These are phyloP conservation scores for Brachyopa scutellaris DNA, from an alignment of 2,888 invertebrate species.

Conservation along the genomic window DNA sequence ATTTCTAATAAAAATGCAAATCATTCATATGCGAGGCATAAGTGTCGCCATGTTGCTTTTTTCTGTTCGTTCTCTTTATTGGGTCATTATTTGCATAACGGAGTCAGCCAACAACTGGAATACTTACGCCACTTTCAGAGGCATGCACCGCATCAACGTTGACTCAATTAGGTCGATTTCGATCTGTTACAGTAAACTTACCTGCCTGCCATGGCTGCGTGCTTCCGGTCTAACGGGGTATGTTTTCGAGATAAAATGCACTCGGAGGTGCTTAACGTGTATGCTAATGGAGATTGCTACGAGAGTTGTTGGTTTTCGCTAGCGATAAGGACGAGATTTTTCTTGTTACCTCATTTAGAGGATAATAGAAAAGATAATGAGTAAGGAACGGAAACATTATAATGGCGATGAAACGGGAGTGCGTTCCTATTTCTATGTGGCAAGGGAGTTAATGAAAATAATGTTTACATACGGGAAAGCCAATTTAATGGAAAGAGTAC, in stretches of 20 bases:
- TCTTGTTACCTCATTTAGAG: slow-evolving; percentile 46
- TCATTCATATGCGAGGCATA: slow-evolving; percentile 50
- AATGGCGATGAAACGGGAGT: slow-evolving; percentile 1
- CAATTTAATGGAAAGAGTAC: no score
- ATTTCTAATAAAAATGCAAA: slow-evolving; percentile 68
- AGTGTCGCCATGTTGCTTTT: slow-evolving; percentile 60
- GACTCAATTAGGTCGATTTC: slow-evolving; percentile 70
- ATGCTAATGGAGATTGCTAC: slow-evolving; percentile 54
- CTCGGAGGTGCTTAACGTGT: slow-evolving; percentile 61
- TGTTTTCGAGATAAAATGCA: slow-evolving; percentile 60
- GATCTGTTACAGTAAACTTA: slow-evolving; percentile 51
- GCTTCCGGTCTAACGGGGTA: slow-evolving; percentile 32
- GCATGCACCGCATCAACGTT: slow-evolving; percentile 33
- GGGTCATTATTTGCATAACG: slow-evolving; percentile 69
- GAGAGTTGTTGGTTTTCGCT: background rate
- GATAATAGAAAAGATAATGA: slow-evolving; percentile 66
- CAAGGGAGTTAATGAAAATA: no score
- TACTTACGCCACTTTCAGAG: slow-evolving; percentile 41
- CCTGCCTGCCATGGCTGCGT: slow-evolving; percentile 54
- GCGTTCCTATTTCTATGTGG: slow-evolving; percentile 2
- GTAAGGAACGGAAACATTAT: slow-evolving; percentile 25
- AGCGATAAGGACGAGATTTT: slow-evolving; percentile 51
- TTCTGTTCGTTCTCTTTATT: slow-evolving; percentile 40
- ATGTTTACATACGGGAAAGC: no score
- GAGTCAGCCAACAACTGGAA: slow-evolving; percentile 34